These are phyloP conservation scores for Digitonthophagus gazella DNA, from an alignment of 2,888 invertebrate species.

Conservation along the genomic window DNA sequence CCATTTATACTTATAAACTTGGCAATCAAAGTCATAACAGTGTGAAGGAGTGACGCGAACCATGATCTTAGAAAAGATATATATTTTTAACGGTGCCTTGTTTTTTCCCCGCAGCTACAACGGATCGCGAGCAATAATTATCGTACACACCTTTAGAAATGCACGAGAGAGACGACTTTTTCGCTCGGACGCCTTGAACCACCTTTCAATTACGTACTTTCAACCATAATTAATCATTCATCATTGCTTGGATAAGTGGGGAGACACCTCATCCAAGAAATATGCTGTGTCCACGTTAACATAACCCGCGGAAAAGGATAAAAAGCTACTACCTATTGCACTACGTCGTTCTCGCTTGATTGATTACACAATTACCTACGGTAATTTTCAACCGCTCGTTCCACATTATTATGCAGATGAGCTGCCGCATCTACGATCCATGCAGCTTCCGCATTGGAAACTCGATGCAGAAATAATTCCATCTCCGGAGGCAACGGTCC, in stretches of 20 bases:
- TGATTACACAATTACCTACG: background rate
- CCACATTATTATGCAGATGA: background rate
- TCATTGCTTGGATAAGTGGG: background rate
- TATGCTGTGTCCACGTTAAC: background rate
- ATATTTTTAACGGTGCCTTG: background rate
- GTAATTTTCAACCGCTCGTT: background rate
- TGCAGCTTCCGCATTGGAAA: background rate
- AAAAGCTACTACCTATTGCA: background rate
- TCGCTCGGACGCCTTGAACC: slow-evolving; percentile 7
- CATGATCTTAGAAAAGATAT: background rate
- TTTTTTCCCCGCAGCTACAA: background rate
- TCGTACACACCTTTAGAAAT: slow-evolving; percentile 4
- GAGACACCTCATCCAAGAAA: background rate
- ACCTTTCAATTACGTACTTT: slow-evolving; percentile 14
- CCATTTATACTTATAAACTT: background rate
- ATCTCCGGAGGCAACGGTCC: background rate
- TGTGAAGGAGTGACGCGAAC: background rate
- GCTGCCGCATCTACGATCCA: background rate
- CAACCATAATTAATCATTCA: background rate
- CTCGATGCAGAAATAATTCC: background rate
- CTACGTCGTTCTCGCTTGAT: background rate
- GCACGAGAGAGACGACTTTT: background rate
- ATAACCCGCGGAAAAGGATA: background rate
- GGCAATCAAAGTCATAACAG: background rate
- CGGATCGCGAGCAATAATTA: background rate